These are phyloP conservation scores for Eudasyphora cyanicolor DNA, from an alignment of 2,888 invertebrate genomes.

Conservation along the genomic window DNA sequence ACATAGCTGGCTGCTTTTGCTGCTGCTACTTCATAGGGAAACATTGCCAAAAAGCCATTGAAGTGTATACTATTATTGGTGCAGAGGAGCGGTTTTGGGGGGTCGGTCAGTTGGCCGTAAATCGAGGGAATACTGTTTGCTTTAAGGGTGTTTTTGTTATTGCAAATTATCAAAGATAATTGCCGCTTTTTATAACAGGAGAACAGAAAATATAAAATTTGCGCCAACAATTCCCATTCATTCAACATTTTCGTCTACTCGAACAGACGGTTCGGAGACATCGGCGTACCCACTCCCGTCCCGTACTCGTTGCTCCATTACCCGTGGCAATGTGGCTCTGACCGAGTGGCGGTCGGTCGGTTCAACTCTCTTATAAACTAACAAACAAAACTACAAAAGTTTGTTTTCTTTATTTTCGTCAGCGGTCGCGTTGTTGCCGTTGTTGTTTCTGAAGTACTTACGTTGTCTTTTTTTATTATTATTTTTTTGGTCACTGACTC, in stretches of 20 bases:
- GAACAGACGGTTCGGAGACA: not conserved
- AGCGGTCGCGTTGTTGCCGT: not conserved
- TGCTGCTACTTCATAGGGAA: not conserved
- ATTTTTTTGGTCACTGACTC: slow-evolving; percentile 19
- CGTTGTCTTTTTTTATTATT: slow-evolving; percentile 23
- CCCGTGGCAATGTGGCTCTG: not conserved
- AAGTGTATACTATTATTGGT: not conserved
- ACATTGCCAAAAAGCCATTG: not conserved
- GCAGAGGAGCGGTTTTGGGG: not conserved
- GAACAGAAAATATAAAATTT: slow-evolving; percentile 31
- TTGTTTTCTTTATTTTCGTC: slow-evolving; percentile 23
- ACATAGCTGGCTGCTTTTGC: too few relatives aligned
- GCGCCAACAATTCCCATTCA: not conserved
- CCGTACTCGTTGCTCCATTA: not conserved
- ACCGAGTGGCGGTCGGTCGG: not conserved
- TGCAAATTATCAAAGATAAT: slow-evolving; percentile 38
- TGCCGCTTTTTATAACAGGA: slow-evolving; percentile 36
- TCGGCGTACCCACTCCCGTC: not conserved
- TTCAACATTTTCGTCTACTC: slow-evolving; percentile 15
- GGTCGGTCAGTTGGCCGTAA: not conserved
- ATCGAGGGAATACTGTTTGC: slow-evolving; percentile 10
- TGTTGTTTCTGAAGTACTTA: slow-evolving; percentile 26
- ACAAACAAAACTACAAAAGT: slow-evolving; percentile 33
- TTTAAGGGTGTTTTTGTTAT: slow-evolving; percentile 36
- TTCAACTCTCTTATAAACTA: slow-evolving; percentile 31